phyloP scores from a whole-genome alignment of 2,113 vertebrate species.

The Campylomormyrus tamandua region DNA sequence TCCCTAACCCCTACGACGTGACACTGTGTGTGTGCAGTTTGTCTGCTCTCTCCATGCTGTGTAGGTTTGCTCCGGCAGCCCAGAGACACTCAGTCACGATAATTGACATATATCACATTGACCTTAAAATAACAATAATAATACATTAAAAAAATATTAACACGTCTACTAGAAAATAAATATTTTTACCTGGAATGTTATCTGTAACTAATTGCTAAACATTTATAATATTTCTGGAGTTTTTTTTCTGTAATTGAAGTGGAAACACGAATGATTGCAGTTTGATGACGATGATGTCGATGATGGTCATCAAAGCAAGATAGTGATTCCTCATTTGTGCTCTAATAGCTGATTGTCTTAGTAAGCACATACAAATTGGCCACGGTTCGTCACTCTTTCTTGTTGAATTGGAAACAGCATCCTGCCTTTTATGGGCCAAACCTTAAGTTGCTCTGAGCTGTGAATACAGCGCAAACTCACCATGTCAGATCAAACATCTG shows the following conservation, averaged over 20 bases:
- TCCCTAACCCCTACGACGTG: no score
- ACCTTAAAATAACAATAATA: neutral
- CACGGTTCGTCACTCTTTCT: slow-evolving; percentile 23
- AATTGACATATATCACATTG: neutral
- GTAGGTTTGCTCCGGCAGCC: neutral
- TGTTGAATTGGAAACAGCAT: slow-evolving; percentile 43
- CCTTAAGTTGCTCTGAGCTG: slow-evolving; percentile 6
- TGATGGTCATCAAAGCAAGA: neutral
- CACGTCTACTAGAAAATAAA: neutral
- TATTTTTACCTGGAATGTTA: neutral
- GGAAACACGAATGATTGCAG: neutral
- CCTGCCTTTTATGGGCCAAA: slow-evolving; percentile 20
- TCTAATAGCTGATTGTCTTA: slow-evolving; percentile 26
- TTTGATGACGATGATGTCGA: neutral
- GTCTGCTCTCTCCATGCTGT: neutral
- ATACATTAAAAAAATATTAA: neutral
- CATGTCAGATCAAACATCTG: slow-evolving; percentile 26
- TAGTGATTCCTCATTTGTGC: neutral
- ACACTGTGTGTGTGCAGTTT: neutral
- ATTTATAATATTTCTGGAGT: neutral
- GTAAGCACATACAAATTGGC: slow-evolving; percentile 34
- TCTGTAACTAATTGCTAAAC: neutral
- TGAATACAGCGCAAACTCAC: slow-evolving; percentile 35
- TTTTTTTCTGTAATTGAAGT: neutral
- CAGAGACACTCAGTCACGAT: neutral